These are phyloP conservation scores for Diorhabda elongata DNA, from an alignment of 1,140 invertebrate species.

Conservation along the genomic window DNA sequence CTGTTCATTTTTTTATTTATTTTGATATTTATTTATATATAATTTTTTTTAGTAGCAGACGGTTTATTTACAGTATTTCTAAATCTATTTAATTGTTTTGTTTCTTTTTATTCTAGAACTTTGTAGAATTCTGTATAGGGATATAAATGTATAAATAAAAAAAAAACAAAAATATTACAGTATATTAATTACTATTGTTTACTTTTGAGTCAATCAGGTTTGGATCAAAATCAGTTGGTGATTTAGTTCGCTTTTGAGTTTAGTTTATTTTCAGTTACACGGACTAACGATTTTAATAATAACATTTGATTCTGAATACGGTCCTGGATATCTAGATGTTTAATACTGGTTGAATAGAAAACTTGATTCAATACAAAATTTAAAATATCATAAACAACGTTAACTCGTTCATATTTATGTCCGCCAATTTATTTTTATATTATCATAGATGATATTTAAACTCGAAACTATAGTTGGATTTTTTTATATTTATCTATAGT, in stretches of 20 bases:
- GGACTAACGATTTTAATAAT: not conserved
- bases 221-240: no score
- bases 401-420: constrained; percentile 15
- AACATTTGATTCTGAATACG: not conserved
- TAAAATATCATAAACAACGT: not conserved
- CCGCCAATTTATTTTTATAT: constrained; percentile 17
- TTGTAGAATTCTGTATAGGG: no score
- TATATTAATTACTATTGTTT: not conserved
- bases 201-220: not conserved
- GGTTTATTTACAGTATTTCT: no score
- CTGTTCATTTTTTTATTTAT: no score
- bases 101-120: no score
- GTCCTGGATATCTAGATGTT: not conserved
- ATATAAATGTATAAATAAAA: not conserved
- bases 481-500: no score
- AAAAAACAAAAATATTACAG: not conserved
- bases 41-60: no score
- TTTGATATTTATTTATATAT: no score
- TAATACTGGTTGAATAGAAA: not conserved
- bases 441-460: constrained; percentile 14
- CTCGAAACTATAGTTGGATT: not conserved
- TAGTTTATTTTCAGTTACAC: not conserved
- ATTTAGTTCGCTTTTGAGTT: no score
- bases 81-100: no score
- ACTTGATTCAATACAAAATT: no score